Evolutionary conservation across 2,797 vertebrate species (phyloP), one percentile per base, ranked within the genome.

Genomic region (Denticeps clupeoides): DNA sequence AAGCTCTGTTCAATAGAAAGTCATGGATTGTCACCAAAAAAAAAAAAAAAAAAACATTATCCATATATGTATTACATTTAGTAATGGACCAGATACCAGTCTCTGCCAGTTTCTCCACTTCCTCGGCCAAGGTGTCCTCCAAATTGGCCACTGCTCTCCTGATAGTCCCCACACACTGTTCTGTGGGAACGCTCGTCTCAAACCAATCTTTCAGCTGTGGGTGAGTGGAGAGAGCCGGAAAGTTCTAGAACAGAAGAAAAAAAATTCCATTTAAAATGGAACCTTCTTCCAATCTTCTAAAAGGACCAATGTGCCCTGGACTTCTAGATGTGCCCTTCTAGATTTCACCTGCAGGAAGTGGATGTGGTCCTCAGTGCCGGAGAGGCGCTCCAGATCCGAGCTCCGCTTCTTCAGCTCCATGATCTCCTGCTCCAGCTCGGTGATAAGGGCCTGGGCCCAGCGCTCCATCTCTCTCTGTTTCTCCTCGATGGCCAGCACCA

Each of bases 271-370:
- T 3, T 1, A 4, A 13, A 40, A 13, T 16, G 35, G n/a, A 13
- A n/a, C 9, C 19, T 19, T 21, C 22, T 10, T 7, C n/a, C n/a
- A n/a, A n/a, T n/a, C n/a, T 25, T 15, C 12, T 8, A 23, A 16
- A 11, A 4, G n/a, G 15, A 15, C 15, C 15, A 35, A 2, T 5
- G 7, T 5, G 3, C 10, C 8, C 19, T 18, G 25, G 3, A n/a
- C 3, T 9, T 13, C 15, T 15, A 7, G 13, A 13, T 18, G 8
- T 9, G 16, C 5, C 7, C 8, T 5, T 3, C 4, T n/a, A n/a
- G n/a, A n/a, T n/a, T 18, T 47, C 8, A 81, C 84, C 75, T 84
- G 81, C 19, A 87, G 56, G 59, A 87, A 84, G 61, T 84, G 65
- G 37, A 87, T 83, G 63, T 87, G 82, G 64, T 87, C 70, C 32